Evolutionary conservation across 2,888 invertebrate species (phyloP).

Genomic region (Ectemnius continuus): DNA sequence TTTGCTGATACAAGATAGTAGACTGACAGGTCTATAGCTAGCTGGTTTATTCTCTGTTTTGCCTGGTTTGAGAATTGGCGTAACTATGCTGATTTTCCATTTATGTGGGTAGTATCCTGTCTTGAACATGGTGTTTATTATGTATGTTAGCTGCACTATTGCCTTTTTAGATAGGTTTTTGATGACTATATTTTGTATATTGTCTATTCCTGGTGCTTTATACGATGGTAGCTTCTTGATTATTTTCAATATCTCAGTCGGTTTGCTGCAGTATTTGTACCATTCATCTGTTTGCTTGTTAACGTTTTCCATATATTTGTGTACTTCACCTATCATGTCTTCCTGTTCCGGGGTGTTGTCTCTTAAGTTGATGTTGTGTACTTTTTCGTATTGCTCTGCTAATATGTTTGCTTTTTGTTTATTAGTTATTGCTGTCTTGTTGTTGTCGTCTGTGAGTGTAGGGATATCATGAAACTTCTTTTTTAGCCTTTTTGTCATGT

Average conservation of each 20-base stretch:
- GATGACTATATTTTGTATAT: too few species aligned
- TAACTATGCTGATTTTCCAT: too few species aligned
- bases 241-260: slow-evolving; percentile 10
- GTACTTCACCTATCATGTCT: slow-evolving; percentile 22
- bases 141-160: too few species aligned
- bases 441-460: neutral
- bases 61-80: too few species aligned
- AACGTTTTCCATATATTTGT: neutral
- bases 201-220: too few species aligned
- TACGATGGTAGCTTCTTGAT: slow-evolving; percentile 22
- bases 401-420: slow-evolving; percentile 40
- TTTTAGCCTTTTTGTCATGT: slow-evolving; percentile 32
- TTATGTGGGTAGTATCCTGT: too few species aligned
- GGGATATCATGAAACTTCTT: neutral
- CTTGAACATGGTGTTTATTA: too few species aligned
- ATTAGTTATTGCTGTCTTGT: neutral
- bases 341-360: slow-evolving; percentile 35
- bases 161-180: too few species aligned
- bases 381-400: slow-evolving; percentile 33
- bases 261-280: slow-evolving; percentile 6
- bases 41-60: too few species aligned
- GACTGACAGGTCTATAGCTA: too few species aligned
- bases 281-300: neutral
- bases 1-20: too few species aligned
- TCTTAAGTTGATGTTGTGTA: slow-evolving; percentile 37